Percentiles rank a stretch among this genome's conserved stretches.
Evolutionary conservation across 2,113 vertebrate species (phyloP).

Genomic region (Coreoperca whiteheadi): DNA sequence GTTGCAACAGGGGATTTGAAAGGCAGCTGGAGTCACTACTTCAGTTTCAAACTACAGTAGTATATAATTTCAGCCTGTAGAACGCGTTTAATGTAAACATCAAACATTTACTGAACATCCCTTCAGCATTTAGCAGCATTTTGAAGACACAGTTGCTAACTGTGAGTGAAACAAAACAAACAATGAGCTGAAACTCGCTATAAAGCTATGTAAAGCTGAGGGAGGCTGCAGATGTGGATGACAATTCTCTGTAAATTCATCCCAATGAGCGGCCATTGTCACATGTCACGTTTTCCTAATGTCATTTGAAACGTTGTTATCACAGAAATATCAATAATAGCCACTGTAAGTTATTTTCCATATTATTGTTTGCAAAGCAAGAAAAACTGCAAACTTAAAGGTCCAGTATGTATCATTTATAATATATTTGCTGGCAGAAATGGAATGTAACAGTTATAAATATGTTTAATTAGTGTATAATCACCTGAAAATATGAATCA

Average conservation of each 20-base stretch:
- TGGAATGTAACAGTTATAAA: too few relatives aligned
- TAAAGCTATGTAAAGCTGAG: background rate
- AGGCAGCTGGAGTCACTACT: background rate
- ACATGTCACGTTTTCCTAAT: background rate
- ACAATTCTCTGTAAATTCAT: background rate
- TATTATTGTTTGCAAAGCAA: background rate
- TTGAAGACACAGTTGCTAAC: too few relatives aligned
- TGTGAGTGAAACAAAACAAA: too few relatives aligned
- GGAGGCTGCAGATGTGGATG: background rate
- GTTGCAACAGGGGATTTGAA: background rate
- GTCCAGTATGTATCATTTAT: too few relatives aligned
- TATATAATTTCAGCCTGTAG: background rate
- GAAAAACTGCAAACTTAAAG: background rate
- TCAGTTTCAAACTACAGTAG: background rate
- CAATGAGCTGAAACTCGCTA: background rate
- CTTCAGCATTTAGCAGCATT: too few relatives aligned
- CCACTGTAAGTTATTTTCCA: background rate
- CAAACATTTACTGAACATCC: background rate
- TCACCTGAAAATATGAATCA: too few relatives aligned
- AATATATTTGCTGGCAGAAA: too few relatives aligned
- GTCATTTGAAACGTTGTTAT: background rate
- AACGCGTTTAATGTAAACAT: background rate
- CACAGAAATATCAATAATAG: background rate
- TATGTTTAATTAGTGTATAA: too few relatives aligned
- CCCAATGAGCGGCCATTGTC: background rate